Percentiles rank a stretch among this genome's conserved stretches.
These are phyloP conservation scores for Indicator indicator DNA, from an alignment of 2,113 vertebrate species.

Conservation along the genomic window DNA sequence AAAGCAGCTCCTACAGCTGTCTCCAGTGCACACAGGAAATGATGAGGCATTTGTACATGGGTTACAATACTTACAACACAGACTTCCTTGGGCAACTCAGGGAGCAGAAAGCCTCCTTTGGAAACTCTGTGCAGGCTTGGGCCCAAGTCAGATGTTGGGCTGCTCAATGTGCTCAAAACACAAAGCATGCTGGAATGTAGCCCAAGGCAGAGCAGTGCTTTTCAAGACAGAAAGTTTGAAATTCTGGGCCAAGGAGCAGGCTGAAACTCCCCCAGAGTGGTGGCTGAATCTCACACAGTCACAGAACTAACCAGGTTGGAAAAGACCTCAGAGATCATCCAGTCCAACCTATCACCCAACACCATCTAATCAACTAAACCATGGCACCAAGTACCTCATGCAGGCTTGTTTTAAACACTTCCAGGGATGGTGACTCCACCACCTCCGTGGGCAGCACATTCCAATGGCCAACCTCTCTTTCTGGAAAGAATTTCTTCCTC, in stretches of 20 bases:
- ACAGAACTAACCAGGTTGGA: too few species aligned
- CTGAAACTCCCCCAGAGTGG: background rate
- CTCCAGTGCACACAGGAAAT: background rate
- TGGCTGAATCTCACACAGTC: too few species aligned
- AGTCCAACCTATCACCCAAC: too few species aligned
- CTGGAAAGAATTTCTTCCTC: too few species aligned
- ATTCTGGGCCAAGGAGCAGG: background rate
- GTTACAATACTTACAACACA: background rate
- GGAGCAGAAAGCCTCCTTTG: background rate
- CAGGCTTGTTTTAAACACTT: too few species aligned
- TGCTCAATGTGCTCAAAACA: background rate
- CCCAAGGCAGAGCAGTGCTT: background rate
- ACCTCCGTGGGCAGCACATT: too few species aligned
- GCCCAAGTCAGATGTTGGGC: background rate
- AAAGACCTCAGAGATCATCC: too few species aligned
- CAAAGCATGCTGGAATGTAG: background rate
- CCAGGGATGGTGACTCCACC: too few species aligned
- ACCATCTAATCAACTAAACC: too few species aligned
- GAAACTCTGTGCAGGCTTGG: background rate
- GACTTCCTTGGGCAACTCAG: background rate
- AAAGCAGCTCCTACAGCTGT: background rate
- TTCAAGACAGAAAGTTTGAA: background rate
- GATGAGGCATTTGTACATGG: background rate
- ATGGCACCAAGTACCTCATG: too few species aligned
- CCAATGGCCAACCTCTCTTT: too few species aligned